Evolutionary conservation across 2,797 vertebrate species (phyloP), one percentile per base, ranked within the genome.

Genomic region (Eulemur mongoz): DNA sequence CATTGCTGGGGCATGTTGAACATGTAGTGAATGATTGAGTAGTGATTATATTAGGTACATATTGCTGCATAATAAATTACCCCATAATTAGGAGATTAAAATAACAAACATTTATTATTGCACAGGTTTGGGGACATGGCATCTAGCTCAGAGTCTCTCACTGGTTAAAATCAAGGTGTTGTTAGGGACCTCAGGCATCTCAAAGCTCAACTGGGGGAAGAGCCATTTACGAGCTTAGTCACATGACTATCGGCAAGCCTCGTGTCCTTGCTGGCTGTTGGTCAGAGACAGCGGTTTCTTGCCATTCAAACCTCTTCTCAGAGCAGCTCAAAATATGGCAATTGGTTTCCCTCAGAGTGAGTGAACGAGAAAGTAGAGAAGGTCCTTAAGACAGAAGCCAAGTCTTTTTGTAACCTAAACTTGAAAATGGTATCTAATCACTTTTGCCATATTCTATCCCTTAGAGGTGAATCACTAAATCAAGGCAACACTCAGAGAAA

Each of bases 1-100:
- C 7, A 35, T 57, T 96, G 13, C 48, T 57, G 35, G 12, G 7
- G 10, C 54, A 40, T 79, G 22, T 43, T 91, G 80, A 83, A 27
- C 69, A 17, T 70, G 50, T 27, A 80, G 38, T 40, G 63, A 80
- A 30, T 40, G 63, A 73, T 0, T 90, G 52, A 43, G 30, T 59
- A 86, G 48, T 83, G 50, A 69, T 87, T 80, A n/a, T 40, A 72
- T 54, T 89, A 82, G 18, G 63, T 94, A 89, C 48, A 78, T 82
- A 57, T 82, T 75, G 63, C 45, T 90, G 9, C 23, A 61, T 78
- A 67, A 61, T 23, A 81, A 84, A 76, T 81, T 75, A 86, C 30
- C 18, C 30, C 80, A 73, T 86, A 85, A 75, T 76, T 79, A 57
- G 23, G 20, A 63, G 14, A 35, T 79, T 63, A 72, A 82, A 90